phyloP scores from a whole-genome alignment of 2,113 vertebrate species.

The Semnornis frantzii region DNA sequence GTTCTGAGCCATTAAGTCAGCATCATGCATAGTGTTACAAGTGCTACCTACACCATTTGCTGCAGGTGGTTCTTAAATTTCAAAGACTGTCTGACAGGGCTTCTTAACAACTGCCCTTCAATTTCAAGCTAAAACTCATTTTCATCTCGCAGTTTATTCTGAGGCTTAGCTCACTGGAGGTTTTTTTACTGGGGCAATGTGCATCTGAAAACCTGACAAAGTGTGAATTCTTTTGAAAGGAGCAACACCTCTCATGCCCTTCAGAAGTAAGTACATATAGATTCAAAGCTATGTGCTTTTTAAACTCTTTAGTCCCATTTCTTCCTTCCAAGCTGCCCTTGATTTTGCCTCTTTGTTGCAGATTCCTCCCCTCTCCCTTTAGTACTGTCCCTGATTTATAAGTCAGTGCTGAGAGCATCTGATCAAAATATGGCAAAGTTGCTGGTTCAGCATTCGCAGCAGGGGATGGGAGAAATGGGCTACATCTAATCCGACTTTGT shows the following conservation, averaged over 20 bases:
- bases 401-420: slow-evolving; percentile 31
- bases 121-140: slow-evolving; percentile 34
- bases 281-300: slow-evolving; percentile 43
- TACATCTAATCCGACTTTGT: not conserved
- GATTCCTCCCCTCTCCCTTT: slow-evolving; percentile 26
- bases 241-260: not conserved
- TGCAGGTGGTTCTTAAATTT: slow-evolving; percentile 60
- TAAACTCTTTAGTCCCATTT: not conserved
- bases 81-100: slow-evolving; percentile 38
- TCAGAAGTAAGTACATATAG: slow-evolving; percentile 45
- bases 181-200: not conserved
- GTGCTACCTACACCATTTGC: slow-evolving; percentile 51
- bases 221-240: slow-evolving; percentile 34
- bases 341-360: slow-evolving; percentile 58
- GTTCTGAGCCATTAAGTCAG: not conserved
- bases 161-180: slow-evolving; percentile 38
- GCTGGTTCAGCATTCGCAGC: slow-evolving; percentile 66
- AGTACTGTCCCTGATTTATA: slow-evolving; percentile 36
- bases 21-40: not conserved
- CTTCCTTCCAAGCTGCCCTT: slow-evolving; percentile 20
- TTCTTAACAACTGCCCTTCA: slow-evolving; percentile 39
- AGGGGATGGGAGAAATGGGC: slow-evolving; percentile 35
- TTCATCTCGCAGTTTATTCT: not conserved
- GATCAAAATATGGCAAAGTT: slow-evolving; percentile 49
- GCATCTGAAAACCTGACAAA: slow-evolving; percentile 41